Percentiles rank a stretch among this genome's conserved stretches.
Conservation (phyloP, 1,140 invertebrate species). For the Drosophila elegans region DNA sequence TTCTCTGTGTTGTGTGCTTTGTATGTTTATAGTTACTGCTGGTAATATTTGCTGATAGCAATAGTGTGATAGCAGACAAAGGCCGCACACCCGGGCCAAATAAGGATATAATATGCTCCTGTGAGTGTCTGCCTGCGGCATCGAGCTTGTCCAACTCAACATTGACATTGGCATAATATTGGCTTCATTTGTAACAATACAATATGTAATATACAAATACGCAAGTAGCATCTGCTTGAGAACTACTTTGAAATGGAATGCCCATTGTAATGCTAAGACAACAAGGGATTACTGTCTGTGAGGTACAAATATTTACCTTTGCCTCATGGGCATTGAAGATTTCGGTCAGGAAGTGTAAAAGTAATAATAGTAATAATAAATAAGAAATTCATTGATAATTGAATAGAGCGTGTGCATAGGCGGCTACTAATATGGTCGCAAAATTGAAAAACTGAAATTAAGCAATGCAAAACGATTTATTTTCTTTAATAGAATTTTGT, state of each 20-base stretch:
- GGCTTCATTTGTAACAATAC: constrained; percentile 39
- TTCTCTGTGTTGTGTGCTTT: constrained; percentile 20
- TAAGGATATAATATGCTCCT: constrained; percentile 41
- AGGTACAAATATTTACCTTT: constrained; percentile 18
- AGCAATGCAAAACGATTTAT: too few relatives aligned
- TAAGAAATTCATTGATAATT: not conserved
- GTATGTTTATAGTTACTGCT: constrained; percentile 36
- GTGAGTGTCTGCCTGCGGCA: constrained; percentile 30
- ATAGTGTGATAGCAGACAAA: constrained; percentile 33
- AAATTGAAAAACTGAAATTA: too few relatives aligned
- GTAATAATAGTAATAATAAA: too few relatives aligned
- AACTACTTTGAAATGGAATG: constrained; percentile 4
- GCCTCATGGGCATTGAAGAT: not conserved
- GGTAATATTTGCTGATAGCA: constrained; percentile 29
- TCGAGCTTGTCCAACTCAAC: constrained; percentile 28
- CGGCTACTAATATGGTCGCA: too few relatives aligned
- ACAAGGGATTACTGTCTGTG: constrained; percentile 20
- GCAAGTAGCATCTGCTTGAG: constrained; percentile 12
- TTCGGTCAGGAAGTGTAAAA: not conserved
- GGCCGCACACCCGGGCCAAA: constrained; percentile 23
- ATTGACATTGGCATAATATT: constrained; percentile 50
- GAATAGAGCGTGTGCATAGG: too few relatives aligned
- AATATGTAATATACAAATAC: constrained; percentile 45
- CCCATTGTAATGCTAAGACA: constrained; percentile 23
- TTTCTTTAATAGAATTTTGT: too few relatives aligned